Evolutionary conservation across 2,888 invertebrate species (phyloP), one percentile per base, ranked within the genome.

Genomic region (Archips xylosteana): DNA sequence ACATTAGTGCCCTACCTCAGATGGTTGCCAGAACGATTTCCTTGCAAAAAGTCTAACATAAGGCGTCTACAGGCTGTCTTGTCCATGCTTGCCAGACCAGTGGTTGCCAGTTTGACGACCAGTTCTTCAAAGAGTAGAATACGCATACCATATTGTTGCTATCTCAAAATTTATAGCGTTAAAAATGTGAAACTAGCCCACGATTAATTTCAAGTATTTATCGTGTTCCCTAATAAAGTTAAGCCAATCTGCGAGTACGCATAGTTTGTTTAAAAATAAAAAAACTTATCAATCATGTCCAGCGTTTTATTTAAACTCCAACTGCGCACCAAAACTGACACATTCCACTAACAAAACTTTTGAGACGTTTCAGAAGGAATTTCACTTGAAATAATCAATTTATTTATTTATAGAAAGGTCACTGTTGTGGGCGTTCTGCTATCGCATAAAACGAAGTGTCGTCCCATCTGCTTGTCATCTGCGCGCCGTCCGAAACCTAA

Each of bases 231-330:
- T 54, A 23, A 6, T 54, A 23, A 54, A 2, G 4, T 13, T n/a
- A n/a, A 51, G 51, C 6, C 6, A 54, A 54, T 54, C 15, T 23
- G 15, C 49, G 13, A 49, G n/a, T 5, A 49, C 13, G 2, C 13
- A 49, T 3, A n/a, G 23, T 54, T 54, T 6, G 15, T 5, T 23
- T 10, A 23, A 9, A 54, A 57, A 57, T 32, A 57, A 57, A 57
- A 57, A 23, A 57, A 3, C 12, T 45, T 12, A n/a, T 47, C 23
- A 13, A 57, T 12, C n/a, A 57, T 57, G 12, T 32, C 32, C 57
- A 32, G 57, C 57, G 12, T 57, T 57, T 57, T 57, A 57, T 57
- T 57, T 57, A 32, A 57, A 57, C 3, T 57, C 57, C 57, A 57
- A 32, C 57, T 57, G 23, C 10, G 57, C 57, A 57, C 57, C 57